Evolutionary conservation across 2,888 invertebrate species (phyloP).

Genomic region (Agapetus fuscipes): DNA sequence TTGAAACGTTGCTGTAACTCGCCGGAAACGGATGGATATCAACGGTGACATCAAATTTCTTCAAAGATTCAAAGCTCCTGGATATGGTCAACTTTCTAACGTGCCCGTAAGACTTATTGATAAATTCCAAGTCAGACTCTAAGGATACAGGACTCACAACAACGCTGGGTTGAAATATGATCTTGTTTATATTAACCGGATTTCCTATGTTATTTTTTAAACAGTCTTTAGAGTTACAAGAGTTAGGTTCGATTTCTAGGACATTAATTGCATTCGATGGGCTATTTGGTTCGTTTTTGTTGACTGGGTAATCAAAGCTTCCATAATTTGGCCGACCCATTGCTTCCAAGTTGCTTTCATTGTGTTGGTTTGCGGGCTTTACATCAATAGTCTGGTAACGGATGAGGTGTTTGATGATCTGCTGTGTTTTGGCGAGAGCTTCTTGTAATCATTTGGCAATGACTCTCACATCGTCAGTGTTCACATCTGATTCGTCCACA

Average conservation of each 20-base stretch:
- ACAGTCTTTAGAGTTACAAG: conserved; percentile 3
- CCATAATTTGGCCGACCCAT: conserved; percentile 13
- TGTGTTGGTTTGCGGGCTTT: neutral
- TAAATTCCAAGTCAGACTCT: conserved; percentile 12
- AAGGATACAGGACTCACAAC: too few species aligned
- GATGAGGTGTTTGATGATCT: conserved; percentile 14
- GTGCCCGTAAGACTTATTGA: conserved; percentile 6
- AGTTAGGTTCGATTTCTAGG: conserved; percentile 5
- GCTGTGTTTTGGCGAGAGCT: conserved; percentile 18
- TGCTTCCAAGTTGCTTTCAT: neutral
- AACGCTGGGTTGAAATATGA: conserved; percentile 1
- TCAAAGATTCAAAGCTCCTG: conserved; percentile 7
- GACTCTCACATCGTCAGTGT: conserved; percentile 16
- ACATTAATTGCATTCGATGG: too few species aligned
- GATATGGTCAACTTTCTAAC: conserved; percentile 6
- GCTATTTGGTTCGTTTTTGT: too few species aligned
- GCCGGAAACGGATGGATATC: conserved; percentile 13
- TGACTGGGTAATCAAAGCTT: conserved; percentile 17
- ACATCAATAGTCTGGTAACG: conserved; percentile 1
- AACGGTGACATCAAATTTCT: conserved; percentile 15
- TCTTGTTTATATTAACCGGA: neutral
- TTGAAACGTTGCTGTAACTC: neutral
- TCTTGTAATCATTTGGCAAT: conserved; percentile 21
- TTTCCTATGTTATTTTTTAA: too few species aligned
- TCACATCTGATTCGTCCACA: conserved; percentile 6